A percentile compares a stretch with the other conserved stretches of the same genome.
phyloP scores from a whole-genome alignment of 1,140 invertebrate genomes.

The Penaeus vannamei region DNA sequence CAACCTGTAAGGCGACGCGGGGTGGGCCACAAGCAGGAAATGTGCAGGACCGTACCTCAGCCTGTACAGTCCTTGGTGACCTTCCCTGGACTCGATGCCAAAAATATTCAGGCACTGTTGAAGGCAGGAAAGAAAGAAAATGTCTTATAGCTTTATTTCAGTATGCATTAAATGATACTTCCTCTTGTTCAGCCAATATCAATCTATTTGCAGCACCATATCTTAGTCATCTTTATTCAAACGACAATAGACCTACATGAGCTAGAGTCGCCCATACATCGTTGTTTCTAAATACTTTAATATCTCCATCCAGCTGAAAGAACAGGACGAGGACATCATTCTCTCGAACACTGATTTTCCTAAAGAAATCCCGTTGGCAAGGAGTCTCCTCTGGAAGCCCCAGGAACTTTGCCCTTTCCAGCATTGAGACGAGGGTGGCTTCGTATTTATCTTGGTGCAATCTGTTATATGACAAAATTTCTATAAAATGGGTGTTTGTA shows the following conservation, averaged over 20 bases:
- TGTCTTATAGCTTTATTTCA: not conserved
- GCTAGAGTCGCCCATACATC: slow-evolving; percentile 21
- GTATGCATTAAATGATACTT: not conserved
- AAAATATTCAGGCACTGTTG: slow-evolving; percentile 52
- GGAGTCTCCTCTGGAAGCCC: not conserved
- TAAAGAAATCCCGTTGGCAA: slow-evolving; percentile 12
- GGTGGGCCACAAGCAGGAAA: slow-evolving; percentile 50
- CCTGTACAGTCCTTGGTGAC: slow-evolving; percentile 48
- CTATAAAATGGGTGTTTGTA: no score
- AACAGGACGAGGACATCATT: slow-evolving; percentile 39
- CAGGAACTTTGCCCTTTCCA: not conserved
- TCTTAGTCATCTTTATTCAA: no score
- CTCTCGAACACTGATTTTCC: not conserved
- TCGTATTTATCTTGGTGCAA: no score
- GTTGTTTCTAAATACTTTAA: slow-evolving; percentile 1
- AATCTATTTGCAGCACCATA: no score
- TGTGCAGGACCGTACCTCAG: slow-evolving; percentile 48
- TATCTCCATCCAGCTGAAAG: slow-evolving; percentile 26
- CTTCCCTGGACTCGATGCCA: slow-evolving; percentile 45
- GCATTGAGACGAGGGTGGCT: no score
- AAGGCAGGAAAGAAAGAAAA: not conserved
- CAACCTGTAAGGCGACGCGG: slow-evolving; percentile 52
- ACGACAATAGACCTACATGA: not conserved
- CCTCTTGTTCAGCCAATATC: not conserved
- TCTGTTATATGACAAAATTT: no score